Evolutionary conservation across 2,113 vertebrate species (phyloP).

Genomic region (Tenrec ecaudatus): DNA sequence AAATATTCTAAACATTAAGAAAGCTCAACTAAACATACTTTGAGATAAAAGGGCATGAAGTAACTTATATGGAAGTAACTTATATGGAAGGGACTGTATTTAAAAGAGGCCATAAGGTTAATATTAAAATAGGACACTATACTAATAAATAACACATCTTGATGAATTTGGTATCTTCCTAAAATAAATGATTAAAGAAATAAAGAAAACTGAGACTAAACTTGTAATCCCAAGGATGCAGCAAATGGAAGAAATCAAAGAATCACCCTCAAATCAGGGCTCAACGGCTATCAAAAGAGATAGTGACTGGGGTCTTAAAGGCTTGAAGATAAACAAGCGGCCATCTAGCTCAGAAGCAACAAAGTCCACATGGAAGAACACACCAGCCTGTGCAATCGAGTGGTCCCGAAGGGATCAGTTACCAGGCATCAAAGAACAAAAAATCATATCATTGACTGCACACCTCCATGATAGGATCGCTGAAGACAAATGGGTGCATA

Average conservation of each 20-base stretch:
- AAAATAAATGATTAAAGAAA: not conserved
- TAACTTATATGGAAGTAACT: no score
- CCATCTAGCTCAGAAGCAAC: no score
- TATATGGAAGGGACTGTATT: not conserved
- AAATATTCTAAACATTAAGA: slow-evolving; percentile 20
- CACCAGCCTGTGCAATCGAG: no score
- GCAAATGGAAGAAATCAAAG: slow-evolving; percentile 21
- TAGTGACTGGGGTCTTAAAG: no score
- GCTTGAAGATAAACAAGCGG: no score
- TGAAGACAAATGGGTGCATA: no score
- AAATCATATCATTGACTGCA: no score
- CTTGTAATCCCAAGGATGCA: not conserved
- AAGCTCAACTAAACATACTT: slow-evolving; percentile 45
- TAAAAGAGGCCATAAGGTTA: not conserved
- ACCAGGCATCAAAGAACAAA: no score
- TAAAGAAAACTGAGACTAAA: not conserved
- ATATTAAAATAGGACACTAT: slow-evolving; percentile 12
- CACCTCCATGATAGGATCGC: no score
- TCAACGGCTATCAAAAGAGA: no score
- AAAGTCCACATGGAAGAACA: no score
- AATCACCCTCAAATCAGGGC: slow-evolving; percentile 20
- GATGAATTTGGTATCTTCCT: not conserved
- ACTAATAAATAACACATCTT: not conserved
- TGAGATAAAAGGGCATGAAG: not conserved
- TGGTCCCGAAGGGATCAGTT: no score